Percentiles rank a stretch among this genome's conserved stretches.
These are phyloP conservation scores for Collichthys lucidus DNA, from an alignment of 2,113 vertebrate genomes.

Conservation along the genomic window DNA sequence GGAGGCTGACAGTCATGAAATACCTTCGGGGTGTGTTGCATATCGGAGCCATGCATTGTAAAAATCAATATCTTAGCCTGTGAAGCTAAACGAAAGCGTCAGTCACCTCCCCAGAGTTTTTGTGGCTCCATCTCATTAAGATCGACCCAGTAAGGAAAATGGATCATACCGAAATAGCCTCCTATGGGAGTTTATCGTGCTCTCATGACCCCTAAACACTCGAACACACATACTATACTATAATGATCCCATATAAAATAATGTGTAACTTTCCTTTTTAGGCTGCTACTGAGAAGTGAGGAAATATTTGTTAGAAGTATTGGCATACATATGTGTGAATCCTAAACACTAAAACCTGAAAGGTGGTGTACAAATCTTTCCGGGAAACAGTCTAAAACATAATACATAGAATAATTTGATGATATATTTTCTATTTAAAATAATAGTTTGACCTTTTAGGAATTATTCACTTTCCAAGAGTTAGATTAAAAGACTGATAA, in stretches of 20 bases:
- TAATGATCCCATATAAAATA: not conserved
- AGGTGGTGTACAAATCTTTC: too few relatives aligned
- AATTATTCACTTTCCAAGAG: too few relatives aligned
- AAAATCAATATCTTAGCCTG: conserved; percentile 21
- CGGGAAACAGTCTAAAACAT: too few relatives aligned
- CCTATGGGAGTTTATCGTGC: conserved; percentile 16
- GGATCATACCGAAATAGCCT: conserved; percentile 54
- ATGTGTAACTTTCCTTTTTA: not conserved
- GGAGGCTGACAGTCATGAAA: not conserved
- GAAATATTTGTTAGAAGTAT: not conserved
- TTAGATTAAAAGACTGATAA: too few relatives aligned
- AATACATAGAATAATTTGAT: too few relatives aligned
- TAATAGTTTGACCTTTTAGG: too few relatives aligned
- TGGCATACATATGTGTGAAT: too few relatives aligned
- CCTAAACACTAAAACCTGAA: too few relatives aligned
- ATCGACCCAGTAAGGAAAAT: conserved; percentile 62
- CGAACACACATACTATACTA: conserved; percentile 5
- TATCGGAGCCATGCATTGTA: not conserved
- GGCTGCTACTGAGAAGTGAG: not conserved
- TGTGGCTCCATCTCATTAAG: conserved; percentile 39
- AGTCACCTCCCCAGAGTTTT: not conserved
- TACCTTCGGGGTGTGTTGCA: not conserved
- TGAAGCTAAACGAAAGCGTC: conserved; percentile 9
- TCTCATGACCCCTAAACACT: conserved; percentile 28
- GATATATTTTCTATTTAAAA: too few relatives aligned